Conservation (phyloP, 2,888 invertebrate genomes). For the Pandemis cinnamomeana region DNA sequence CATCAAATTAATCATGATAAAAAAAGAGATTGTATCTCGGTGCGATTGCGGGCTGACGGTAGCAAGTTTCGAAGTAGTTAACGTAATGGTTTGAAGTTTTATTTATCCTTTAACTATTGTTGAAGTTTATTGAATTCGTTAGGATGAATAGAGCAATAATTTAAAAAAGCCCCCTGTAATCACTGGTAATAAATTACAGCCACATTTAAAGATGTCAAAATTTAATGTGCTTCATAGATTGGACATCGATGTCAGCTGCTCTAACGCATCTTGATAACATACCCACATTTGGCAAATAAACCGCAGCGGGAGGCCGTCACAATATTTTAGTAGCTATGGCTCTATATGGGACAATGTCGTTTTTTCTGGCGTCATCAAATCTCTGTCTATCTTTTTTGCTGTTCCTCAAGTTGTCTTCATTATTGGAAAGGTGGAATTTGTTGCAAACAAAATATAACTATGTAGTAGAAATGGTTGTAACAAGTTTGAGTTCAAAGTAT, state of each 20-base stretch:
- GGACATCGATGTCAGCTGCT: slow-evolving; percentile 74
- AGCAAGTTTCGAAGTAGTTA: slow-evolving; percentile 4
- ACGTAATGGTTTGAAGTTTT: slow-evolving; percentile 8
- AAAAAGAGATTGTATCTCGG: slow-evolving; percentile 25
- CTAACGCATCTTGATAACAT: slow-evolving; percentile 74
- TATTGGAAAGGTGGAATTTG: not conserved
- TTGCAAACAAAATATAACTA: not conserved
- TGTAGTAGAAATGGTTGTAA: not conserved
- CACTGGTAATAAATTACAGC: slow-evolving; percentile 57
- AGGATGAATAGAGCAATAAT: slow-evolving; percentile 49
- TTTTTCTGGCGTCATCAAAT: slow-evolving; percentile 49
- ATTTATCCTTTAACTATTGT: not conserved
- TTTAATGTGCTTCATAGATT: slow-evolving; percentile 62
- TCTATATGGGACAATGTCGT: slow-evolving; percentile 63
- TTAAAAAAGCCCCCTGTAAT: slow-evolving; percentile 53
- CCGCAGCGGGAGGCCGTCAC: slow-evolving; percentile 81
- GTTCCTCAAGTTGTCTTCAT: not conserved
- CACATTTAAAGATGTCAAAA: slow-evolving; percentile 46
- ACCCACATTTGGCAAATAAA: slow-evolving; percentile 83
- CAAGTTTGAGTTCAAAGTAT: not conserved
- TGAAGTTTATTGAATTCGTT: slow-evolving; percentile 6
- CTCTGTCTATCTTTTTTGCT: slow-evolving; percentile 14
- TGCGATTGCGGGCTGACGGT: slow-evolving; percentile 17
- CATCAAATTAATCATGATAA: slow-evolving; percentile 37
- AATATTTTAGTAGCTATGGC: slow-evolving; percentile 80